Evolutionary conservation across 2,113 vertebrate genomes (phyloP), one percentile per base, ranked within the genome.

Genomic region (Pavo muticus): DNA sequence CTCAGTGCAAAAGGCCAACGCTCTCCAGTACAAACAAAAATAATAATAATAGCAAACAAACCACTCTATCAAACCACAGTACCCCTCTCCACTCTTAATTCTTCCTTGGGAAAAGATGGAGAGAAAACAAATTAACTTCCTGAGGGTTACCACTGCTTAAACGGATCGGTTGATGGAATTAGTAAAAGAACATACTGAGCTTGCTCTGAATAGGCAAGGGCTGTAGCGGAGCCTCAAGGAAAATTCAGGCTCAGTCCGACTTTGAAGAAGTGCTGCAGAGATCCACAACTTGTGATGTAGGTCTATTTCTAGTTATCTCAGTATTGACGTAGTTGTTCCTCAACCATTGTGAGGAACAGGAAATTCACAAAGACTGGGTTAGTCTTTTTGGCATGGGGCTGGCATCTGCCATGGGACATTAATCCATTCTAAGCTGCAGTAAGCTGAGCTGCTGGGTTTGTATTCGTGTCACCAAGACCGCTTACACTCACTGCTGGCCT

Each of bases 391-490:
- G 75, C 72, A 52, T 35, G 72, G 86, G 75, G 68, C 72, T 95
- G 87, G 68, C 1, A 0, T 71, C 78, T 90, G 87, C 90, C 84
- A n/a, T 12, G 29, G 91, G 87, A 86, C 91, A 91, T 93, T 90
- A 95, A 96, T 93, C 93, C 32, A 3, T 40, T 86, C 68, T 95
- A 88, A 93, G 20, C 78, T 88, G 93, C 84, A 91, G 75, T 77
- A 63, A 94, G 16, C 42, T 84, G 75, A 95, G 78, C 87, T 95
- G 71, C 85, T 35, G 90, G 74, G 95, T 86, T 94, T 94, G 91
- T 91, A 86, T 93, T 84, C 3, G 0, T 96, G 82, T 91, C 87
- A 92, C 90, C 24, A 45, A 94, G 85, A 91, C 25, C 0, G 5
- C 88, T 95, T 75, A n/a, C 10, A 54, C 72, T 77, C 68, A 37